phyloP scores from a whole-genome alignment of 2,797 vertebrate species.

The Gymnoscopelus microlampas region DNA sequence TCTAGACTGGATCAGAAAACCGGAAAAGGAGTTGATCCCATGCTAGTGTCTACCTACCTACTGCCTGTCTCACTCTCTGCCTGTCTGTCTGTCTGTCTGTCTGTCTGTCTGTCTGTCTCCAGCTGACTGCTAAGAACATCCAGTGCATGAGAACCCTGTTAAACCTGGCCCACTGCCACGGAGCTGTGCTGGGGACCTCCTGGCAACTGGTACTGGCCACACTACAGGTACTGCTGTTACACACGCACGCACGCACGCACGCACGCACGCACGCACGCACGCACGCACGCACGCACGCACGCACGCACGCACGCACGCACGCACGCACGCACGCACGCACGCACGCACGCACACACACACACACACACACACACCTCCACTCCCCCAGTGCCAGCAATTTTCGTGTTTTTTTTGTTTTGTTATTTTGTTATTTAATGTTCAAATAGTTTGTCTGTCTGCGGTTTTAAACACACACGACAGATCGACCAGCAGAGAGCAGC shows the following conservation, averaged over 20 bases:
- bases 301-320: neutral
- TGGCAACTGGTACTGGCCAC: constrained; percentile 98
- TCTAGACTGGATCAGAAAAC: no score
- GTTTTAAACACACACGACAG: no score
- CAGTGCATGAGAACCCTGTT: constrained; percentile 98
- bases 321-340: neutral
- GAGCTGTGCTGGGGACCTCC: constrained; percentile 93
- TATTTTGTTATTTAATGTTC: no score
- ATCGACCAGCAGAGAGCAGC: no score
- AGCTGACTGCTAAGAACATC: constrained; percentile 99
- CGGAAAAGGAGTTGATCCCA: no score
- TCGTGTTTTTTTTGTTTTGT: no score
- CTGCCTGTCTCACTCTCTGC: neutral
- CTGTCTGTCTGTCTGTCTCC: constrained; percentile 13
- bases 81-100: constrained; percentile 11
- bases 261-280: neutral
- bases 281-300: neutral
- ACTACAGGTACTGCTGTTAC: constrained; percentile 87
- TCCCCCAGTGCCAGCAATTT: no score
- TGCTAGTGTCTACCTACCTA: no score
- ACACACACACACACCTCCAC: no score
- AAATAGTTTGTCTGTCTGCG: no score
- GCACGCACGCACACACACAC: neutral
- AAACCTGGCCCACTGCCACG: constrained; percentile 96
- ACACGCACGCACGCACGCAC: neutral